Percentiles rank a stretch among this genome's conserved stretches.
These are phyloP conservation scores for Patella ulyssiponensis DNA, from an alignment of 2,888 invertebrate genomes.

Conservation along the genomic window DNA sequence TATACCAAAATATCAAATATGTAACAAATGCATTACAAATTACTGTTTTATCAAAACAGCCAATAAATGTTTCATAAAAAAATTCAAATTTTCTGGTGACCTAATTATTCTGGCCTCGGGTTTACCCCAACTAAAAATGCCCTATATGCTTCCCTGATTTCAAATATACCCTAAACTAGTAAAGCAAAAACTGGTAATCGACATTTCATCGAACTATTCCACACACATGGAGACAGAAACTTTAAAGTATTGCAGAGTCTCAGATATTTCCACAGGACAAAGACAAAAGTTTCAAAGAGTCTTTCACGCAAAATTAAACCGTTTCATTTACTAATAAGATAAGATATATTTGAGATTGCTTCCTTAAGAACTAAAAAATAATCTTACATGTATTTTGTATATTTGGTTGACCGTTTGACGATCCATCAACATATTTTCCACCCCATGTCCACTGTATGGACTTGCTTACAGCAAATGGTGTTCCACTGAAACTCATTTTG, in stretches of 20 bases:
- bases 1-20: too few relatives aligned
- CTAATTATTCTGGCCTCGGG: too few relatives aligned
- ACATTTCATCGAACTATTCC: not conserved
- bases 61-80: too few relatives aligned
- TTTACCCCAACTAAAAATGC: too few relatives aligned
- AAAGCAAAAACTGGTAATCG: not conserved
- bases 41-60: too few relatives aligned
- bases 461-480: conserved; percentile 47
- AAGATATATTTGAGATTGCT: not conserved
- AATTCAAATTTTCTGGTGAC: too few relatives aligned
- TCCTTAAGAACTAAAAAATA: not conserved
- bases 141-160: too few relatives aligned
- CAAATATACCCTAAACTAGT: not conserved
- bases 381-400: conserved; percentile 46
- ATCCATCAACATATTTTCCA: conserved; percentile 40
- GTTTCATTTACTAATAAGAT: too few relatives aligned
- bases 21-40: too few relatives aligned
- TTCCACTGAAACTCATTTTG: conserved; percentile 49
- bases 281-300: not conserved
- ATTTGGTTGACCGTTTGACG: conserved; percentile 32
- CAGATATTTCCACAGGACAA: too few relatives aligned
- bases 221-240: not conserved
- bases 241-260: not conserved
- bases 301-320: too few relatives aligned
- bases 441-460: conserved; percentile 47